Conservation (phyloP, 2,888 invertebrate genomes). For the Ashinkailepas kermadecensis region DNA sequence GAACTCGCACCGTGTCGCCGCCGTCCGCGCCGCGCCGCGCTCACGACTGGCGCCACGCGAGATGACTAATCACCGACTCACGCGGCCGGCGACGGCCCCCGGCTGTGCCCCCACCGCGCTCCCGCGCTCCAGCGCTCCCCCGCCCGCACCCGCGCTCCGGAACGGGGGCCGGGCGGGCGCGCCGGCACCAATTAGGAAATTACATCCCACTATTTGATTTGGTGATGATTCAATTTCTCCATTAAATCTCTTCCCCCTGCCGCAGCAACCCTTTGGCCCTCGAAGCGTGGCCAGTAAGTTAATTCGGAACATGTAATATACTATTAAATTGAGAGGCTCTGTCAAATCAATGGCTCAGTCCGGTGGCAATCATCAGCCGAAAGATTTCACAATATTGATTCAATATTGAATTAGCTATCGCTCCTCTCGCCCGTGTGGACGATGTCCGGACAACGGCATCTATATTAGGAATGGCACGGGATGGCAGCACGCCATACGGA, state of each 20-base stretch:
- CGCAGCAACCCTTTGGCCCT: constrained; percentile 5
- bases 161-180: not conserved
- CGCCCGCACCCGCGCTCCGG: not conserved
- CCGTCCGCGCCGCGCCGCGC: not conserved
- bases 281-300: constrained; percentile 19
- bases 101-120: not conserved
- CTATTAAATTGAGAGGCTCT: constrained; percentile 1
- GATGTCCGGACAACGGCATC: no score
- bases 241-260: constrained; percentile 19
- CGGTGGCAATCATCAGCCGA: not conserved
- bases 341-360: constrained; percentile 1
- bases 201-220: constrained; percentile 22
- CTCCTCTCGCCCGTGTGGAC: no score
- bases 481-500: no score
- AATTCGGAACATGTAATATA: constrained; percentile 17
- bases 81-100: not conserved
- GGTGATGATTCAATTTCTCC: constrained; percentile 21
- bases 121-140: not conserved
- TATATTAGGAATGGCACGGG: no score
- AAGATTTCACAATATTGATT: constrained; percentile 20
- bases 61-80: not conserved
- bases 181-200: constrained; percentile 13
- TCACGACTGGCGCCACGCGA: not conserved
- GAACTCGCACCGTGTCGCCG: not conserved
- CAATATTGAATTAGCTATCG: constrained; percentile 8